Evolutionary conservation across 1,140 invertebrate genomes (phyloP).

Genomic region (Hermatobates lingyangjiaoensis): DNA sequence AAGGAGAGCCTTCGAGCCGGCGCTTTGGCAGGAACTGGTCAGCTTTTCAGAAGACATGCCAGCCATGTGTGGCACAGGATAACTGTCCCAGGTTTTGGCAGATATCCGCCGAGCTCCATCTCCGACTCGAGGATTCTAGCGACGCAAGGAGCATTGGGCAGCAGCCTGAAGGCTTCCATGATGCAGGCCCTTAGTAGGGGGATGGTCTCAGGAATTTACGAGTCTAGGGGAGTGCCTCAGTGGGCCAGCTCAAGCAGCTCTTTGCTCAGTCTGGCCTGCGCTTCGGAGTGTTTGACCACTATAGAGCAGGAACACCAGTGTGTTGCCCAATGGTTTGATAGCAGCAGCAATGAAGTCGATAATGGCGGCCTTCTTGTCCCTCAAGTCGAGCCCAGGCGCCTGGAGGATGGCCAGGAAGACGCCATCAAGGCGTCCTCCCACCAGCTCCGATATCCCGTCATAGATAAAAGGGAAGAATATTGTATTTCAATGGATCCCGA

Average conservation of each 20-base stretch:
- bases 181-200: slow-evolving; percentile 69
- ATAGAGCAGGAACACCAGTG: slow-evolving; percentile 60
- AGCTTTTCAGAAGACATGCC: slow-evolving; percentile 55
- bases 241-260: slow-evolving; percentile 42
- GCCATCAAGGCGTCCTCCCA: slow-evolving; percentile 41
- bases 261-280: slow-evolving; percentile 51
- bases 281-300: slow-evolving; percentile 43
- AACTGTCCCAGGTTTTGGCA: slow-evolving; percentile 60
- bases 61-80: slow-evolving; percentile 70
- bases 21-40: slow-evolving; percentile 57
- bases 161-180: slow-evolving; percentile 62
- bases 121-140: slow-evolving; percentile 59
- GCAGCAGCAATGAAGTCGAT: slow-evolving; percentile 73
- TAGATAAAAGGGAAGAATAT: no score
- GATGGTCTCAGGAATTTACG: slow-evolving; percentile 39
- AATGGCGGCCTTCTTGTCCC: slow-evolving; percentile 64
- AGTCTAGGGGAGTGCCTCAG: slow-evolving; percentile 32
- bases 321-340: slow-evolving; percentile 71
- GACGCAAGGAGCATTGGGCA: slow-evolving; percentile 66
- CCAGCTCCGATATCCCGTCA: slow-evolving; percentile 52
- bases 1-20: slow-evolving; percentile 41
- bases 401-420: slow-evolving; percentile 56
- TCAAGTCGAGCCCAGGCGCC: slow-evolving; percentile 45
- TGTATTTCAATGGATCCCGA: no score
- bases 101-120: slow-evolving; percentile 52